phyloP scores from a whole-genome alignment of 1,140 invertebrate species.

The Temnothorax longispinosus region DNA sequence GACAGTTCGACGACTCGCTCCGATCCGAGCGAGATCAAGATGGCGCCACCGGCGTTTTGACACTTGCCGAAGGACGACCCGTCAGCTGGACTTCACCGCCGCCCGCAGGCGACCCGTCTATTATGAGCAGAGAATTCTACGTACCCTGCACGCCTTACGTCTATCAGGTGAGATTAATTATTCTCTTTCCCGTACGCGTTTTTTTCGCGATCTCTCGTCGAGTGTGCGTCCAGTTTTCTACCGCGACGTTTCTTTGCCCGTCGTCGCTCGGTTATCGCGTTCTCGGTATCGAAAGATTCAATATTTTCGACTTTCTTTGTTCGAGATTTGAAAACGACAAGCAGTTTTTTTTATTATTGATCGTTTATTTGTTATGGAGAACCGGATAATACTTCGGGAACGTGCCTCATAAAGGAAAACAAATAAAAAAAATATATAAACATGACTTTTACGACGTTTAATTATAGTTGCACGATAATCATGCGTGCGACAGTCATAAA shows the following conservation, averaged over 20 bases:
- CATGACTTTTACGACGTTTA: neutral
- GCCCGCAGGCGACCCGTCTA: constrained; percentile 63
- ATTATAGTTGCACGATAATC: neutral
- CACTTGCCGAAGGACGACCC: constrained; percentile 74
- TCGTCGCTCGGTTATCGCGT: neutral
- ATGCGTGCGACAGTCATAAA: neutral
- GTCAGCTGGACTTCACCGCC: constrained; percentile 78
- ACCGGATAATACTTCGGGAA: neutral
- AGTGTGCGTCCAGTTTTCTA: neutral
- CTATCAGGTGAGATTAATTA: constrained; percentile 78
- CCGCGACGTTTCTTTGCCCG: neutral
- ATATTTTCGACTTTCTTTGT: neutral
- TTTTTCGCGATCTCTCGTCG: neutral
- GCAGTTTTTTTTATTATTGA: neutral
- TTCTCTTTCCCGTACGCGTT: neutral
- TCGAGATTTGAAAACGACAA: neutral
- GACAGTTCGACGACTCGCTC: constrained; percentile 79
- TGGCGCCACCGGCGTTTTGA: constrained; percentile 83
- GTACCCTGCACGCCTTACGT: constrained; percentile 82
- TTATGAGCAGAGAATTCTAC: constrained; percentile 85
- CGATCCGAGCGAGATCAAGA: constrained; percentile 73
- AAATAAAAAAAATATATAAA: constrained; percentile 17
- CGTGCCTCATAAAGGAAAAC: neutral
- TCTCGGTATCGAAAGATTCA: neutral
- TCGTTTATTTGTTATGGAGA: neutral